phyloP scores from a whole-genome alignment of 2,797 vertebrate genomes.

The Heterohyrax brucei region DNA sequence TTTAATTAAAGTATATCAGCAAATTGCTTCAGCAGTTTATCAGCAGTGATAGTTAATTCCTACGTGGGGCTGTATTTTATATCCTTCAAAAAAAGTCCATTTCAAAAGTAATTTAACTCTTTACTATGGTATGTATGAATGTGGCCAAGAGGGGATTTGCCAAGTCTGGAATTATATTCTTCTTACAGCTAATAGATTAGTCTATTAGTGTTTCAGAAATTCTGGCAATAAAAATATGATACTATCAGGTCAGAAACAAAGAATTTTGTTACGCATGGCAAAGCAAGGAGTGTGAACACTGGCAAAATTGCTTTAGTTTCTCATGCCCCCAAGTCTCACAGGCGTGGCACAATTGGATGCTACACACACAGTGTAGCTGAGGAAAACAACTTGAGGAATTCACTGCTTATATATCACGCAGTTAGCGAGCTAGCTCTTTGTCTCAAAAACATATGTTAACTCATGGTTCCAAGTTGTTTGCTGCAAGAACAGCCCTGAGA shows the following conservation, averaged over 20 bases:
- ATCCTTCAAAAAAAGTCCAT: not conserved
- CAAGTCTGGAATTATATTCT: not conserved
- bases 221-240: not conserved
- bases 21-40: constrained; percentile 57
- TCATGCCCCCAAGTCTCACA: not conserved
- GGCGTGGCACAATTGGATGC: not conserved
- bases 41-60: constrained; percentile 21
- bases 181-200: not conserved
- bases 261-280: not conserved
- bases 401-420: not conserved
- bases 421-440: not conserved
- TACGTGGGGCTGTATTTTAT: not conserved
- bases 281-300: not conserved
- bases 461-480: not conserved
- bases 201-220: not conserved
- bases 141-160: not conserved
- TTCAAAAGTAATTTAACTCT: constrained; percentile 23
- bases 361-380: not conserved
- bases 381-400: not conserved
- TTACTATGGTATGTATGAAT: not conserved
- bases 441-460: not conserved
- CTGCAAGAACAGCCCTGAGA: not conserved
- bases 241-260: not conserved
- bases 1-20: constrained; percentile 60
- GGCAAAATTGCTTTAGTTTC: not conserved